Conservation (phyloP, 2,113 vertebrate genomes). For the Mastomys coucha region DNA sequence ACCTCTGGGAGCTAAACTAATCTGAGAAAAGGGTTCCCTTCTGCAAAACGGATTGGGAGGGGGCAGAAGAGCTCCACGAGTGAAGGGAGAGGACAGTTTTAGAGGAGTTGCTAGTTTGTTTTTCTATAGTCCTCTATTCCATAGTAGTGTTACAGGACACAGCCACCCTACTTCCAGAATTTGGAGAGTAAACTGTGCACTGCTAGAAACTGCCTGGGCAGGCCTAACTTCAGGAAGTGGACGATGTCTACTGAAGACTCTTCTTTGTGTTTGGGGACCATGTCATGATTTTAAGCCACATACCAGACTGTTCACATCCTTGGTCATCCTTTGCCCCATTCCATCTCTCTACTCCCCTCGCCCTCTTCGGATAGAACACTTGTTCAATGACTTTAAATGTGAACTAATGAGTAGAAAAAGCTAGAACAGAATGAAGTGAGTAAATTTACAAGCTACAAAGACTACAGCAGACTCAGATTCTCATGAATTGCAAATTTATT, state of each 20-base stretch:
- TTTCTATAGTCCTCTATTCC: background rate
- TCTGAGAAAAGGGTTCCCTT: background rate
- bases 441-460: background rate
- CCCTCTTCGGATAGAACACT: background rate
- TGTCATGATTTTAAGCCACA: background rate
- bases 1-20: background rate
- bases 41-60: background rate
- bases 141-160: background rate
- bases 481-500: constrained; percentile 76
- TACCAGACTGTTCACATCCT: background rate
- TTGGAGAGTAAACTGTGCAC: background rate
- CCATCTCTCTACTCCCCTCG: background rate
- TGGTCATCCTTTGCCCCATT: background rate
- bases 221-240: accelerated
- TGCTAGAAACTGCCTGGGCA: background rate
- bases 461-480: constrained; percentile 18
- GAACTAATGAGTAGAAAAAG: background rate
- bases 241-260: background rate
- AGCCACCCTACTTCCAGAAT: background rate
- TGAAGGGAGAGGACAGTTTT: background rate
- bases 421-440: background rate
- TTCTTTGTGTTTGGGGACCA: background rate
- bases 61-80: background rate
- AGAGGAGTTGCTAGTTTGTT: background rate
- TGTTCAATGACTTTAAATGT: background rate